These are phyloP conservation scores for Garrulus glandarius DNA, from an alignment of 2,797 vertebrate genomes.

Conservation along the genomic window DNA sequence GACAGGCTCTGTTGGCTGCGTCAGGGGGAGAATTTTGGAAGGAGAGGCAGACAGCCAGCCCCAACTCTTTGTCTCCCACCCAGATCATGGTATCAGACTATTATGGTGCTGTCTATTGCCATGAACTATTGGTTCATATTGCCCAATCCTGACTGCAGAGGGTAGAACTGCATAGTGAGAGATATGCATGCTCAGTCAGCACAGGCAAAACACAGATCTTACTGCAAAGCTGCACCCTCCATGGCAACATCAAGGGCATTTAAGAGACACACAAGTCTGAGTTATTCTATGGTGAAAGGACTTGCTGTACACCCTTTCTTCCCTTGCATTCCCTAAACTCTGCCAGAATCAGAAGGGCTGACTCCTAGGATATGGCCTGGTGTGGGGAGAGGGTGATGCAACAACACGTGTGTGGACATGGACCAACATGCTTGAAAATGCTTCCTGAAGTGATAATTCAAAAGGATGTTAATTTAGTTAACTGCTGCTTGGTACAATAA, in stretches of 20 bases:
- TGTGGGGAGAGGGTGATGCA: neutral
- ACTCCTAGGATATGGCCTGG: neutral
- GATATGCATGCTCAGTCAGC: neutral
- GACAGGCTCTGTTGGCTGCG: neutral
- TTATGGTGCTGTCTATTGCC: neutral
- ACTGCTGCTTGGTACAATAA: neutral
- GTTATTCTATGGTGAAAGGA: neutral
- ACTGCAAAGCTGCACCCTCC: neutral
- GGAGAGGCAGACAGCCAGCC: neutral
- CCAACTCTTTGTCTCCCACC: neutral
- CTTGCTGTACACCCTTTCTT: neutral
- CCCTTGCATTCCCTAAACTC: neutral
- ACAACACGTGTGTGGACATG: fast-evolving
- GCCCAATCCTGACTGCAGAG: neutral
- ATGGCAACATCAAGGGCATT: neutral
- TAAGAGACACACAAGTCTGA: neutral
- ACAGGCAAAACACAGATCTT: neutral
- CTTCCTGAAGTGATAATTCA: neutral
- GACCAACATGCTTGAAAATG: neutral
- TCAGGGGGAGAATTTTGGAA: neutral
- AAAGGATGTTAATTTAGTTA: neutral
- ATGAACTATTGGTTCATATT: neutral
- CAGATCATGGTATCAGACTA: fast-evolving
- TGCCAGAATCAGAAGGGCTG: neutral
- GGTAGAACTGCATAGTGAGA: neutral